Evolutionary conservation across 2,888 invertebrate species (phyloP), one percentile per base, ranked within the genome.

Genomic region (Drosophila robusta): DNA sequence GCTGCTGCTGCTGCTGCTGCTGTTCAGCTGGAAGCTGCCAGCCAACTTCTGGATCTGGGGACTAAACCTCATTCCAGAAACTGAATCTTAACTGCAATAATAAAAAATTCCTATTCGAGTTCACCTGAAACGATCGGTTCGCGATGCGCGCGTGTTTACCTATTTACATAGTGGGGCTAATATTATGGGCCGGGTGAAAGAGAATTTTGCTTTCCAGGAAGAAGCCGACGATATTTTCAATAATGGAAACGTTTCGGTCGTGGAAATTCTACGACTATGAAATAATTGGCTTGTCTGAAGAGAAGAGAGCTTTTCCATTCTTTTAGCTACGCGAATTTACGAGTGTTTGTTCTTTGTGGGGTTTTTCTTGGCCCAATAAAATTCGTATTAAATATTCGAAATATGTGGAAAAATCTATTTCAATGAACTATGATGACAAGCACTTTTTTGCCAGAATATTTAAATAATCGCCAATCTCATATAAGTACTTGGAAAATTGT

Each of bases 151-250:
- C 18, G 29, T 47, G 73, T 68, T 72, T 64, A 72, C 56, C 45
- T 63, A 44, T 68, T 52, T 45, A 61, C 46, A 54, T 52, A 61
- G 26, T 29, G 14, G 45, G 32, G n/a, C 67, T 75, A 49, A 47
- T 70, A 71, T 68, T 67, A 64, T 77, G 52, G 52, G 54, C 57
- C 42, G 44, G 45, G 45, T 70, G 44, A 69, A 65, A 68, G 54
- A 63, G 61, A 69, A 74, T 70, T 75, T 73, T 41, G 63, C 66
- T 68, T 83, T 74, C 85, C 73, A 81, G 81, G 82, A 83, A 84
- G 68, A 57, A 22, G 14, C 39, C 55, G 18, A 41, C 51, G 52
- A 36, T 41, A 16, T 4, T 16, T 39, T 39, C 16, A 39, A 67
- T 60, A 55, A 76, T 76, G 81, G 86, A 81, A 82, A 81, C 70